These are phyloP conservation scores for Drosophila kanapiae DNA, from an alignment of 1,140 invertebrate species.

Conservation along the genomic window DNA sequence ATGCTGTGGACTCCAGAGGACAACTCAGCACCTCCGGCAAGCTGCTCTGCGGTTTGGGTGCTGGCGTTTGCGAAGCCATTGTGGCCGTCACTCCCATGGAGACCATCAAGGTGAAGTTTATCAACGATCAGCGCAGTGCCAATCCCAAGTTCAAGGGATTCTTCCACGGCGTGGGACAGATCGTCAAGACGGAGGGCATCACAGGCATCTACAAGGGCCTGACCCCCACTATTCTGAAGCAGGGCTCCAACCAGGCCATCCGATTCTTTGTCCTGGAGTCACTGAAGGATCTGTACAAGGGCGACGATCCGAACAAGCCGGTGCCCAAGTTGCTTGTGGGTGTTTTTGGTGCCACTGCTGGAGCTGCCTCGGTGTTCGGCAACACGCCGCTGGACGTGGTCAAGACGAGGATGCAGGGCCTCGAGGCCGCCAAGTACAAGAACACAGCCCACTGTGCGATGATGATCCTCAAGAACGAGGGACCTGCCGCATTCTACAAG, in stretches of 20 bases:
- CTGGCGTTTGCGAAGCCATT: conserved; percentile 96
- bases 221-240: conserved; percentile 98
- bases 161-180: conserved; percentile 91
- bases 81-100: conserved; percentile 99
- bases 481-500: conserved; percentile 98
- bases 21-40: conserved; percentile 92
- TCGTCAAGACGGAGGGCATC: conserved; percentile 94
- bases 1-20: conserved; percentile 91
- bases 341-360: conserved; percentile 95
- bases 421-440: conserved; percentile 99
- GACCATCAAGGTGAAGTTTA: conserved; percentile 99
- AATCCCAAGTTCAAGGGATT: conserved; percentile 85
- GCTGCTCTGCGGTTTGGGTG: conserved; percentile 96
- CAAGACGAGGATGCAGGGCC: conserved; percentile 99
- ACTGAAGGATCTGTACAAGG: conserved; percentile 96
- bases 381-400: conserved; percentile 99
- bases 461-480: conserved; percentile 97
- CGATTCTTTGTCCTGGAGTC: conserved; percentile 99
- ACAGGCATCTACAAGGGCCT: conserved; percentile 97
- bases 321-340: conserved; percentile 96
- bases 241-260: conserved; percentile 99
- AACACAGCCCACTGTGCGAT: conserved; percentile 96
- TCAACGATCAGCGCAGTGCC: conserved; percentile 97
- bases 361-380: conserved; percentile 98
- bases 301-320: conserved; percentile 92